These are phyloP conservation scores for Mormyrus proboscirostris DNA, from an alignment of 2,797 vertebrate genomes.

Conservation along the genomic window DNA sequence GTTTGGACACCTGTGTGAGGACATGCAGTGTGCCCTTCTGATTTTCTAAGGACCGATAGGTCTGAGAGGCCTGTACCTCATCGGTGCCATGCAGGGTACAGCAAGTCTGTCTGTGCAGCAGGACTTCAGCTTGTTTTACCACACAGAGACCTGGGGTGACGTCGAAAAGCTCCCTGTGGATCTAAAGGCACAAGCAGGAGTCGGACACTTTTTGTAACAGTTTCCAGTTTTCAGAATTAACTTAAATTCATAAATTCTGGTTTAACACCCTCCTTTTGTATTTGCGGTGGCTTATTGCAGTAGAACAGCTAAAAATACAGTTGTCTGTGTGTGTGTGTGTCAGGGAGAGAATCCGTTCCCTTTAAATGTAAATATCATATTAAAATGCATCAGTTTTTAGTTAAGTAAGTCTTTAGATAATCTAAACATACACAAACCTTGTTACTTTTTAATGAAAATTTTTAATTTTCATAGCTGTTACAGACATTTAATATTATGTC, in stretches of 20 bases:
- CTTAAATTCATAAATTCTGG: constrained; percentile 27
- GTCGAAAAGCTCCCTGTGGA: constrained; percentile 30
- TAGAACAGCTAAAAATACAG: background rate
- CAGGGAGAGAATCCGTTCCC: background rate
- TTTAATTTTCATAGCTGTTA: background rate
- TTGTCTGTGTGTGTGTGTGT: background rate
- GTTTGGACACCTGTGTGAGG: background rate
- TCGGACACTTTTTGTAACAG: constrained; percentile 37
- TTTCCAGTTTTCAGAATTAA: constrained; percentile 40
- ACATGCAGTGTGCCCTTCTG: constrained; percentile 15
- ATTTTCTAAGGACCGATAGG: constrained; percentile 31
- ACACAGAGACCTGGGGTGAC: constrained; percentile 51
- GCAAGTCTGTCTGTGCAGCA: background rate
- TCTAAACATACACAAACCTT: background rate
- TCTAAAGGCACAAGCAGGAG: background rate
- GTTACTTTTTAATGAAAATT: background rate
- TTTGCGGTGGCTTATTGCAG: constrained; percentile 40
- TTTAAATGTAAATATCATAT: background rate
- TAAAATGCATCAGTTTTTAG: background rate
- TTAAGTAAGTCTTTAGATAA: background rate
- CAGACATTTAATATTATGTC: background rate
- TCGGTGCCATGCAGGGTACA: background rate
- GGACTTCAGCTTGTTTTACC: background rate
- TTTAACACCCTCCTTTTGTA: constrained; percentile 27
- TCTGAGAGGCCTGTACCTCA: constrained; percentile 1